A percentile compares a stretch with the other conserved stretches of the same genome.
phyloP scores from a whole-genome alignment of 2,113 vertebrate species.

The Penelope pileata region DNA sequence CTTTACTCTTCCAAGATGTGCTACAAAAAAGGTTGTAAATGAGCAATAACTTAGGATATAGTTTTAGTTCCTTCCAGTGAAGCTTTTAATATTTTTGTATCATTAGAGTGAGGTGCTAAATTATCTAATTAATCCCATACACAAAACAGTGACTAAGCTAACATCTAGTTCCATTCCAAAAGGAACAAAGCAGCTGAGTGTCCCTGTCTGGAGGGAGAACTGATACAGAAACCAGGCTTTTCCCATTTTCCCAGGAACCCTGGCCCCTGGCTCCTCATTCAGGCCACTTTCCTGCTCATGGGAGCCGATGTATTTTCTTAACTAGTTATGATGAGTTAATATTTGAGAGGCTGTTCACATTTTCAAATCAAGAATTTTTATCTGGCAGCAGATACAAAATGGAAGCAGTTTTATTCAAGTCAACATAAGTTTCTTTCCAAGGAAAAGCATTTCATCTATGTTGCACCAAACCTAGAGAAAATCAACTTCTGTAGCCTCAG shows the following conservation, averaged over 20 bases:
- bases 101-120: neutral
- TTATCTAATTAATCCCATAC: constrained; percentile 21
- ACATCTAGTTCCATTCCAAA: neutral
- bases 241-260: neutral
- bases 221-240: neutral
- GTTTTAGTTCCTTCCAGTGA: constrained; percentile 29
- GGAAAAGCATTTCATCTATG: neutral
- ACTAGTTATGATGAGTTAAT: neutral
- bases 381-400: neutral
- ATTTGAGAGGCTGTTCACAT: neutral
- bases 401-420: neutral
- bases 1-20: neutral
- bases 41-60: neutral
- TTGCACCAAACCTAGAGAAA: neutral
- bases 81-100: constrained; percentile 33
- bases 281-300: neutral
- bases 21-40: neutral
- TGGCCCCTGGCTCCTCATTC: neutral
- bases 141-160: constrained; percentile 21
- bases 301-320: neutral
- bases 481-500: neutral
- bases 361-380: neutral
- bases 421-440: neutral
- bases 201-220: neutral
- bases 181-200: neutral